A percentile compares a stretch with the other conserved stretches of the same genome.
phyloP scores from a whole-genome alignment of 1,140 invertebrate genomes.

The Sinonovacula constricta region DNA sequence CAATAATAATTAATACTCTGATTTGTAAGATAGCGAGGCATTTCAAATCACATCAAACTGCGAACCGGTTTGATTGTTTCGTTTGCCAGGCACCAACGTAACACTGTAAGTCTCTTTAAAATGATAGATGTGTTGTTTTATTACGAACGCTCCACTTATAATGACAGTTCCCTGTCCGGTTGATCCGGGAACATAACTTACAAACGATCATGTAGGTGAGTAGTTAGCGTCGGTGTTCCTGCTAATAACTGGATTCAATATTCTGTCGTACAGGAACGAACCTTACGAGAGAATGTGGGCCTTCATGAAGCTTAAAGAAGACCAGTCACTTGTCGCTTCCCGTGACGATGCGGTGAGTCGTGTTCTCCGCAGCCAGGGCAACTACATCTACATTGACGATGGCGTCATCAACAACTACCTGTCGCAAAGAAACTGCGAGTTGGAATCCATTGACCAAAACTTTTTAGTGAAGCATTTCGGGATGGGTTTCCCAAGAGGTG shows the following conservation, averaged over 20 bases:
- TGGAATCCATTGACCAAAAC: constrained; percentile 70
- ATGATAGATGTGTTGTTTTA: no score
- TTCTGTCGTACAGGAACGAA: constrained; percentile 47
- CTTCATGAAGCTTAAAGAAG: constrained; percentile 70
- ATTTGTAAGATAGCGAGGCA: no score
- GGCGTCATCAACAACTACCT: constrained; percentile 69
- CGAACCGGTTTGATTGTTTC: no score
- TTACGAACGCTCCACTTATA: no score
- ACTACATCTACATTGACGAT: constrained; percentile 65
- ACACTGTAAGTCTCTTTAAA: no score
- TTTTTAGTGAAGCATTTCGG: constrained; percentile 69
- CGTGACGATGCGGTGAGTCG: constrained; percentile 54
- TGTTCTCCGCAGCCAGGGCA: constrained; percentile 44
- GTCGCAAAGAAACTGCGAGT: constrained; percentile 64
- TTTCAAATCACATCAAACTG: no score
- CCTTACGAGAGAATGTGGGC: constrained; percentile 72
- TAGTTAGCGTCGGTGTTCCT: no score
- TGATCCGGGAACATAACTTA: no score
- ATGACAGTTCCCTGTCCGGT: no score
- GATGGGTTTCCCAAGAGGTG: constrained; percentile 70
- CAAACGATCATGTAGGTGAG: no score
- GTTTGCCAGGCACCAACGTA: no score
- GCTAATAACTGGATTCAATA: background rate
- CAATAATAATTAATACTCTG: no score
- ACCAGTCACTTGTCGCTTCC: constrained; percentile 50